Conservation (phyloP, 2,113 vertebrate genomes). For the Psittacara wagleri region DNA sequence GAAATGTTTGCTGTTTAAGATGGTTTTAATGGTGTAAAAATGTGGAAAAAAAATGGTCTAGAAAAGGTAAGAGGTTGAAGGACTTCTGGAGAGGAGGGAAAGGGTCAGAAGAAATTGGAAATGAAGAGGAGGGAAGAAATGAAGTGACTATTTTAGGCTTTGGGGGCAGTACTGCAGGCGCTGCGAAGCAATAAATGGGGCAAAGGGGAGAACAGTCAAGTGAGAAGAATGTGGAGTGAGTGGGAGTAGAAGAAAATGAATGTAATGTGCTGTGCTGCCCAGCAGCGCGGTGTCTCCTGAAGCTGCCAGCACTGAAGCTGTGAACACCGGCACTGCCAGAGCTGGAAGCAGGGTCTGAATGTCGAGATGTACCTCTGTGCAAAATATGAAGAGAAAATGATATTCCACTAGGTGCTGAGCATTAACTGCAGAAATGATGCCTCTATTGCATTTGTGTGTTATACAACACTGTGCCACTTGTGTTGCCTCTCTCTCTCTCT, state of each 20-base stretch:
- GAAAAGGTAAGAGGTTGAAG: not conserved
- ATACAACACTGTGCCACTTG: not conserved
- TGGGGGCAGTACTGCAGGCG: not conserved
- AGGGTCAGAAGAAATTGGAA: not conserved
- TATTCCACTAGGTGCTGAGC: not conserved
- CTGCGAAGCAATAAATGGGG: slow-evolving; percentile 54
- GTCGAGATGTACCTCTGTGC: not conserved
- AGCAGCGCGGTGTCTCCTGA: not conserved
- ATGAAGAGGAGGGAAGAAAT: not conserved
- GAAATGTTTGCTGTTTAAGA: not conserved
- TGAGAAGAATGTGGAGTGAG: slow-evolving; percentile 65
- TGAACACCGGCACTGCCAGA: not conserved
- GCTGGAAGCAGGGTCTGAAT: not conserved
- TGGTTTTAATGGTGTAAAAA: not conserved
- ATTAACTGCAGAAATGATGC: not conserved
- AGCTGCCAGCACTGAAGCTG: slow-evolving; percentile 2
- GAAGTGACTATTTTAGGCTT: slow-evolving; percentile 36
- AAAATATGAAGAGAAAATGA: not conserved
- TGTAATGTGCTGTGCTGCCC: not conserved
- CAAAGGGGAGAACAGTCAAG: slow-evolving; percentile 63
- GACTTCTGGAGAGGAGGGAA: not conserved
- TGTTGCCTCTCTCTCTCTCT: not conserved
- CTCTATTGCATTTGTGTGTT: not conserved
- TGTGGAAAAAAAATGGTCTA: not conserved
- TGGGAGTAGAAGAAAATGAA: slow-evolving; percentile 64